Evolutionary conservation across 2,797 vertebrate genomes (phyloP), one percentile per base, ranked within the genome.

Genomic region (Merluccius polli): DNA sequence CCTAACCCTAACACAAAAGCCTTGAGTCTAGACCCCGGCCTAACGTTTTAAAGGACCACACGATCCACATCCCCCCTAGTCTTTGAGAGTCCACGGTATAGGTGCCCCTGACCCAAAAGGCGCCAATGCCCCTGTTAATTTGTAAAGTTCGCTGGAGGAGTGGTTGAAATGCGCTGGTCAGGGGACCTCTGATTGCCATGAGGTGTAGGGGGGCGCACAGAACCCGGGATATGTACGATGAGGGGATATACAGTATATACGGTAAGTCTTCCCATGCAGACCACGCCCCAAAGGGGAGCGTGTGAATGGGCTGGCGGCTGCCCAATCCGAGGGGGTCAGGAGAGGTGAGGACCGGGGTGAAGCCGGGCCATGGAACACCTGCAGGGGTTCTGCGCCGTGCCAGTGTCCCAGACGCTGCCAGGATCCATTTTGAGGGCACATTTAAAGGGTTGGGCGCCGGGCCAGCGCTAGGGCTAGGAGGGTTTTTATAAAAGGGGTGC

Each of bases 251-350:
- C n/a, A n/a, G n/a, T n/a, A 63, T 63, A 3, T 52, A 52, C 48
- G n/a, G 4, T 9, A 13, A 48, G 44, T 48, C 33, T 35, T 35
- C n/a, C n/a, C n/a, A 73, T 86, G 80, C 82, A 82, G 89, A 87
- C 84, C 86, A 90, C 87, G 85, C 84, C 41, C 41, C 41, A 4
- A 21, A 48, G 16, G 44, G 44, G 79, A 84, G 84, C 83, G 84
- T 87, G 90, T 82, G 82, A 90, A 89, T 91, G 86, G 79, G 83
- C 84, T 87, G 75, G 78, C 79, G 77, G 86, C 79, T 78, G 76
- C 83, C 83, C 79, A 87, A 84, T 85, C 73, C 0, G 59, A 65
- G n/a, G 71, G 75, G 82, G 77, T 79, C 82, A 87, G 75, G 76
- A 74, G 79, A 82, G 85, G 78, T 80, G 84, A 89, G 85, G 85